These are phyloP conservation scores for Ascidia mentula DNA, from an alignment of 23 tunicate genomes.

Conservation along the genomic window DNA sequence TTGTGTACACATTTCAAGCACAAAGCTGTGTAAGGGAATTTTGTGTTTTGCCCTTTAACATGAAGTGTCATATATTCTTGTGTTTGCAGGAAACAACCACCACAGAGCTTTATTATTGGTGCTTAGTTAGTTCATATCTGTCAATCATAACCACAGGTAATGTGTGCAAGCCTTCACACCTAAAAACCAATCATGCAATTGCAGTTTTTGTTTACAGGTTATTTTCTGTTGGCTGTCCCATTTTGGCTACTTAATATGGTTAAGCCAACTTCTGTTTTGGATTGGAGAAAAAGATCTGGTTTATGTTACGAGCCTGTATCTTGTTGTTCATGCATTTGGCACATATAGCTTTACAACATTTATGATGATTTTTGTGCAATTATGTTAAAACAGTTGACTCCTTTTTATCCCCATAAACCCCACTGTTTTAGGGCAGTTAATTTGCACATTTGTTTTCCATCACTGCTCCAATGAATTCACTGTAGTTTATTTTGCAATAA, in stretches of 20 bases:
- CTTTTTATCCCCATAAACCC: too few relatives aligned
- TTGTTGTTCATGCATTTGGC: constrained; percentile 89
- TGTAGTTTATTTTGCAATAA: neutral
- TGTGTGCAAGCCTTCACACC: neutral
- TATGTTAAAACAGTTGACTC: too few relatives aligned
- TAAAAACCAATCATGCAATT: neutral
- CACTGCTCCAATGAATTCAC: too few relatives aligned
- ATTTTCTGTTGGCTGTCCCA: constrained; percentile 56
- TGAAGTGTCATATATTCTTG: too few relatives aligned
- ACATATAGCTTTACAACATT: constrained; percentile 24
- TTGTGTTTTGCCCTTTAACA: too few relatives aligned
- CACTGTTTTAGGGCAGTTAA: too few relatives aligned
- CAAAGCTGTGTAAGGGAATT: constrained; percentile 56
- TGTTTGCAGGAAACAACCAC: constrained; percentile 60
- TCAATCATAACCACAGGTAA: constrained; percentile 55
- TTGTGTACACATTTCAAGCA: constrained; percentile 63
- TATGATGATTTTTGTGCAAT: too few relatives aligned
- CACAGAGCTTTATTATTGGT: constrained; percentile 85
- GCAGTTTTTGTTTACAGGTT: constrained; percentile 38
- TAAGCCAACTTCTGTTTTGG: constrained; percentile 54
- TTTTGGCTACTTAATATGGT: constrained; percentile 68
- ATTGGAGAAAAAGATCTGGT: constrained; percentile 61
- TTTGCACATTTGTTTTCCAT: too few relatives aligned
- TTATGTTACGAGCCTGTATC: constrained; percentile 69
- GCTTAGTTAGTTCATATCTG: constrained; percentile 49